These are phyloP conservation scores for Ceyx melanurus DNA, from an alignment of 2,113 vertebrate species.

Conservation along the genomic window DNA sequence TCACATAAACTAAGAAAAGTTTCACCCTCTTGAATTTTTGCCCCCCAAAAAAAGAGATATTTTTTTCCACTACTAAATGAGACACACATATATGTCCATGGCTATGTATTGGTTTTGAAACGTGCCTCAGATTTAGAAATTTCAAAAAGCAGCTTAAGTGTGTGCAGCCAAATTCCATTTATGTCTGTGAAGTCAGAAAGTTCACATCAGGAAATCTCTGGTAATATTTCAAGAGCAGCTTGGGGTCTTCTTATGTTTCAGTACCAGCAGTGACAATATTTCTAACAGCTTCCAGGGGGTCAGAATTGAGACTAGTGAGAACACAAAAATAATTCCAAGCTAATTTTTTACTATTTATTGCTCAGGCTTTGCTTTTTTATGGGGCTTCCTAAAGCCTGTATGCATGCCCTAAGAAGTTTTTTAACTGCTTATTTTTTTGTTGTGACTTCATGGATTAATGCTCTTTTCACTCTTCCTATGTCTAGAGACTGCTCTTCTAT, in stretches of 20 bases:
- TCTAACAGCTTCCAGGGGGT: neutral
- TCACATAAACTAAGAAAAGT: neutral
- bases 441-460: neutral
- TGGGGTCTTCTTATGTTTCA: slow-evolving; percentile 18
- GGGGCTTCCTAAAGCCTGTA: neutral
- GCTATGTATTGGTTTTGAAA: neutral
- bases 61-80: neutral
- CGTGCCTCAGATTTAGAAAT: neutral
- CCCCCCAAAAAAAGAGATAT: neutral
- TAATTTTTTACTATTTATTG: slow-evolving; percentile 34
- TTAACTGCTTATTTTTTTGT: neutral
- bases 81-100: neutral
- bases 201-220: slow-evolving; percentile 22
- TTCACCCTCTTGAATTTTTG: neutral
- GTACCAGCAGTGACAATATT: neutral
- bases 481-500: neutral
- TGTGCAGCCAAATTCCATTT: neutral
- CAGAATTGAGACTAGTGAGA: slow-evolving; percentile 2
- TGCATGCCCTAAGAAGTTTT: neutral
- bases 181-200: neutral
- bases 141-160: neutral
- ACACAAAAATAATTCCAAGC: neutral
- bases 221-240: slow-evolving; percentile 39
- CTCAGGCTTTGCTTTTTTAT: neutral
- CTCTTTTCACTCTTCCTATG: neutral